Base-by-base conservation (phyloP, 2,888 invertebrate genomes). In the Platycheirus albimanus region DNA sequence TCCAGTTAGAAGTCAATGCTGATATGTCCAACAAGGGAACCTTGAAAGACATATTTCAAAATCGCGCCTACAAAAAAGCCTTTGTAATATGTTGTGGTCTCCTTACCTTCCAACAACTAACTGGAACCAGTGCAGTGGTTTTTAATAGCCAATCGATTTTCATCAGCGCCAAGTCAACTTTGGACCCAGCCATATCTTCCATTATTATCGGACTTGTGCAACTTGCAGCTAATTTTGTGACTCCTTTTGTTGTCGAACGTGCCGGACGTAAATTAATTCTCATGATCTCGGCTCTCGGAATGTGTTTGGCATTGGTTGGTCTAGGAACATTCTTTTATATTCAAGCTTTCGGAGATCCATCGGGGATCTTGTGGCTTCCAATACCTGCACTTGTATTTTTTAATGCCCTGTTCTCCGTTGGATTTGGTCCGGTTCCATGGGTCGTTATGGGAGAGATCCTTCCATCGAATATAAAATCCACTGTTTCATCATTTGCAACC, bases 361-460 rank as follows among this genome's bases (percentile, higher is more conserved):
- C 88, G 0, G 89, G 87, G 10, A 92, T 95, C 45, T 89, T 92
- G 0, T 95, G 95, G 94, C 88, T 96, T 47, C 96, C 96, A 0
- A 92, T 96, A 11, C 88, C 94, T 3, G 93, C 95, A 0, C 90
- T 96, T 54, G 92, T 96, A 0, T 86, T 94, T 13, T 96, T 95
- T 91, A 95, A 96, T 74, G 91, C 94, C 51, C 93, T 94, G 0
- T 96, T 96, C 91, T 94, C 95, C 89, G 92, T 94, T 87, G 96
- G 93, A 81, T 93, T 94, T 79, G 96, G 97, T 1, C 95, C 96
- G 0, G 89, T 96, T 28, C 95, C 96, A 0, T 96, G 96, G 96
- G 94, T 95, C 0, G 93, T 96, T 36, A 93, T 96, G 92, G 94
- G 95, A 0, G 97, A 97, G 89, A 93, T 97, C 89, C 94, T 97